Base-by-base conservation (phyloP, 2,113 vertebrate genomes). In the Etia nguti region DNA sequence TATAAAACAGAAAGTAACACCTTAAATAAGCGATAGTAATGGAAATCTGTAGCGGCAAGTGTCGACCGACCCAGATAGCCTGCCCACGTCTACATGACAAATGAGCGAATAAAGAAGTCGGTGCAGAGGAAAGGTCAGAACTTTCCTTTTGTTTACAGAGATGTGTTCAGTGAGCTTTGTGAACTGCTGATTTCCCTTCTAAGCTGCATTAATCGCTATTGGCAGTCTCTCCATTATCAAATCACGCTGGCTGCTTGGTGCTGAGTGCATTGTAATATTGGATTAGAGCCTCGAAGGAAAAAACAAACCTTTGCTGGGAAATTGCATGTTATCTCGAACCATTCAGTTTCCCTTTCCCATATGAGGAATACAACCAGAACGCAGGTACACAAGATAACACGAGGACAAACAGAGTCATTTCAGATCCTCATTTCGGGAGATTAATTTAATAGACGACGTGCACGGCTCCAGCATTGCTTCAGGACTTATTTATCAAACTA, bases 191-290 rank as follows among this genome's bases (percentile, higher is more conserved):
- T 90, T 94, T 89, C 70, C 81, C 65, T 87, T 54, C 62, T 62
- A 22, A 88, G 84, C 59, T 80, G 70, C 41, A 81, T 90, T 92
- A 89, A 89, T 92, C 81, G 70, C 80, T 81, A 91, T 88, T 88
- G 86, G 90, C 89, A 86, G 89, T 89, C 82, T 83, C 84, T 86
- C 68, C 48, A 77, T 91, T 92, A 91, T 94, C 87, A 87, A 89
- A 93, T 94, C 89, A 86, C 29, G 8, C 48, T 26, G 36, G 65
- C 89, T 82, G 85, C 54, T 85, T 88, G 86, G 80, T 83, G 81
- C 68, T 10, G 77, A 88, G 79, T 81, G 88, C 86, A 84, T 85
- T 82, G 54, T 84, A 88, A 87, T 89, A 92, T 94, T 92, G 82
- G 86, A 92, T 93, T 95, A 93, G 79, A 92, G 81, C 83, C 83